A percentile compares a stretch with the other conserved stretches of the same genome.
Conservation (phyloP, 2,888 invertebrate genomes). For the Acanthoscelides obtectus region DNA sequence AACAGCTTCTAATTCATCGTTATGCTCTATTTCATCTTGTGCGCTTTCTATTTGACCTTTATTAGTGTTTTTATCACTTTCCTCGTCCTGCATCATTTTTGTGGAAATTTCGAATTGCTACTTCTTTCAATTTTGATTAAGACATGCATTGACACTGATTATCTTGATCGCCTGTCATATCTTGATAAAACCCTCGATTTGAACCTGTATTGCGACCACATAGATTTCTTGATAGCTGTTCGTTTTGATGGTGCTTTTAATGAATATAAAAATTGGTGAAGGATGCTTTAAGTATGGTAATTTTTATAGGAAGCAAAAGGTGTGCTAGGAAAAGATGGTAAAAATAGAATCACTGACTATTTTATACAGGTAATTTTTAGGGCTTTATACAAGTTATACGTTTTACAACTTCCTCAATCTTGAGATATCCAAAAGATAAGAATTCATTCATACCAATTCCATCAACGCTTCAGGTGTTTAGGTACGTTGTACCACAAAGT, state of each 20-base stretch:
- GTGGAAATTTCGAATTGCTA: not conserved
- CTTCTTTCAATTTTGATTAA: not conserved
- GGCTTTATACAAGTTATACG: not conserved
- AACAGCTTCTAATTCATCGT: not conserved
- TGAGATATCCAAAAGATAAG: too few relatives aligned
- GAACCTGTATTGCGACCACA: not conserved
- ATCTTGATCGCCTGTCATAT: not conserved
- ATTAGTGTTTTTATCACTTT: not conserved
- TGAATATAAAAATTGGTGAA: not conserved
- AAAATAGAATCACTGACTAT: not conserved
- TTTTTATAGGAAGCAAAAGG: not conserved
- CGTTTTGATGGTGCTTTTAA: not conserved
- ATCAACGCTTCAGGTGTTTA: too few relatives aligned
- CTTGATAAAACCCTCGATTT: not conserved
- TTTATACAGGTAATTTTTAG: not conserved
- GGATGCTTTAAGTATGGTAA: constrained; percentile 3
- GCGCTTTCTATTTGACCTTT: not conserved
- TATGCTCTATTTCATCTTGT: not conserved
- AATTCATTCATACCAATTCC: too few relatives aligned
- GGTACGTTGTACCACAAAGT: too few relatives aligned
- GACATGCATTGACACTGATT: not conserved
- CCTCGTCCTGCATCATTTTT: not conserved
- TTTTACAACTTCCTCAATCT: too few relatives aligned
- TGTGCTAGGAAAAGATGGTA: not conserved
- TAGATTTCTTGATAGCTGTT: not conserved